Evolutionary conservation across 2,113 vertebrate species (phyloP).

Genomic region (Calyptommatus sinebrachiatus): DNA sequence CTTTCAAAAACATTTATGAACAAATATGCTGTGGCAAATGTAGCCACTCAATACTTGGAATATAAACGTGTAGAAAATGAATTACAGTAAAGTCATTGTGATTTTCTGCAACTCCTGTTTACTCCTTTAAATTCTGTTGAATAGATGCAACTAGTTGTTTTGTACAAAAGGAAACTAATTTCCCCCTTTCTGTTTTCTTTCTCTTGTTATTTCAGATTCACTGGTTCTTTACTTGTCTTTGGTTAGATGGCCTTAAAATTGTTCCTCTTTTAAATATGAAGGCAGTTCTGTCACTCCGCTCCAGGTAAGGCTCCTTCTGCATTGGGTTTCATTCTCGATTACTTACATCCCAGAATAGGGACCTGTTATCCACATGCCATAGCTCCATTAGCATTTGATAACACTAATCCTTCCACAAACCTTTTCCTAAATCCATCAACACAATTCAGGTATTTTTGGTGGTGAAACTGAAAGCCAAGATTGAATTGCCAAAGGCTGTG

Average conservation of each 20-base stretch:
- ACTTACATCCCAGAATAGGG: too few relatives aligned
- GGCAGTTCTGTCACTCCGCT: too few relatives aligned
- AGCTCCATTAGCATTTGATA: too few relatives aligned
- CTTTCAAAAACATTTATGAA: neutral
- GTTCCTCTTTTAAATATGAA: too few relatives aligned
- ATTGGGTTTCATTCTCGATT: too few relatives aligned
- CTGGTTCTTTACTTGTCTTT: neutral
- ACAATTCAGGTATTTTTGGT: too few relatives aligned
- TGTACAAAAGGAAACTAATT: neutral
- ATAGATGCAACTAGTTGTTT: slow-evolving; percentile 36
- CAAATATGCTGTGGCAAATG: neutral
- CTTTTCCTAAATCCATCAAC: too few relatives aligned
- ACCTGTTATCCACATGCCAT: too few relatives aligned
- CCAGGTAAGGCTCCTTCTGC: too few relatives aligned
- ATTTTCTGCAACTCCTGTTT: slow-evolving; percentile 44
- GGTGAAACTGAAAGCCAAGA: too few relatives aligned
- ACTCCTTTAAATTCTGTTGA: slow-evolving; percentile 19
- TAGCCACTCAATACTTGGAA: slow-evolving; percentile 23
- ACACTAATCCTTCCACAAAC: too few relatives aligned
- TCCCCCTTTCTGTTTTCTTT: neutral
- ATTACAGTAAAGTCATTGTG: slow-evolving; percentile 27
- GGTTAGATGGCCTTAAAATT: neutral
- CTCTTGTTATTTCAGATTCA: neutral
- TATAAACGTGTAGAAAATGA: neutral
- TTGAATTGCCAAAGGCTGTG: too few relatives aligned